Base-by-base conservation (phyloP, 2,888 invertebrate species). In the Doris montereyensis region DNA sequence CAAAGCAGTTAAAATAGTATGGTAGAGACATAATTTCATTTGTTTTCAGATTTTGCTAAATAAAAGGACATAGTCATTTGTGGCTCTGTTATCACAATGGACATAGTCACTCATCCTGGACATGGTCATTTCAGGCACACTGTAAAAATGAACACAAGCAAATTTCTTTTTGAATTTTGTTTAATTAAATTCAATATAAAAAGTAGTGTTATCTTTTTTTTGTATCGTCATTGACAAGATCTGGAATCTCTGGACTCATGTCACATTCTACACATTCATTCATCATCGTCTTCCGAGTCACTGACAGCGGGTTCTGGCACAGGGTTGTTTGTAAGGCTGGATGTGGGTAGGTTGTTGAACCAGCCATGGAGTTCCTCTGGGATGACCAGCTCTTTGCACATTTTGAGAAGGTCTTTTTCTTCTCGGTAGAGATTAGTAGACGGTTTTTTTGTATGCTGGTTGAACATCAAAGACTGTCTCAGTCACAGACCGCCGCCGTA, bases 371-470 rank as follows among this genome's bases (percentile, higher is more conserved):
- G 17, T 17, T 75, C 62, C 8, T 62, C 32, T 62, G 58, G 60
- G 3, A 75, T 75, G 1, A 75, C 75, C 8, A 17, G 10, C 34
- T 75, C 60, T 24, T 62, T 62, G 34, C 75, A 75, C 5, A 75
- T 24, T 75, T 75, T 75, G 32, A 60, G 58, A 5, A 75, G 32
- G 13, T 75, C 75, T 32, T 10, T 62, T 75, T 75, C 24, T 75
- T 75, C n/a, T 57, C 75, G 21, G 10, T 5, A 60, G 60, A 17
- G 60, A 75, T 75, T 32, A 62, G 75, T 32, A 75, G 17, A 21
- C 17, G 5, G n/a, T n/a, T 5, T 17, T 5, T 3, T 28, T 8
- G 35, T 75, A 75, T 1, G 60, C 58, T 13, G 58, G 21, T 75
- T 30, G 10, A 17, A 75, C 4, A 2, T 58, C 62, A 1, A n/a